Evolutionary conservation across 2,113 vertebrate species (phyloP).

Genomic region (Caracal caracal): DNA sequence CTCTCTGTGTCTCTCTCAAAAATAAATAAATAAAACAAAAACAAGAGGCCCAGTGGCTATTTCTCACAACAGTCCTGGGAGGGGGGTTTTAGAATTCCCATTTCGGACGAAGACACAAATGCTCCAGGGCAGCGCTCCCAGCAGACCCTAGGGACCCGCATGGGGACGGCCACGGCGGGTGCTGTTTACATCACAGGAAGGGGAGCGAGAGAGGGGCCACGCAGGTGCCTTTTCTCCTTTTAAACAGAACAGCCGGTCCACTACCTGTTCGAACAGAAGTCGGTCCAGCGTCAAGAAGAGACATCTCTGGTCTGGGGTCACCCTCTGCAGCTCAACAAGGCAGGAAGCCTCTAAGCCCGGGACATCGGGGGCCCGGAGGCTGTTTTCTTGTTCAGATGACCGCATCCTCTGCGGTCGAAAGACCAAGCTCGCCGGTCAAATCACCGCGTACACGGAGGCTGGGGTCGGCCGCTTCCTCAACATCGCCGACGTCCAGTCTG

Average conservation of each 20-base stretch:
- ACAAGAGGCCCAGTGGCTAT: not conserved
- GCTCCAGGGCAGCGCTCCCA: not conserved
- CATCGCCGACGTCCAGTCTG: rapidly evolving
- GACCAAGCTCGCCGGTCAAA: rapidly evolving
- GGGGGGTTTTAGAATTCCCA: not conserved
- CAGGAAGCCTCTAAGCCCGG: not conserved
- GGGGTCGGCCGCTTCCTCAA: not conserved
- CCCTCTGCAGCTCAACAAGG: rapidly evolving
- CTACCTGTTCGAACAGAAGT: not conserved
- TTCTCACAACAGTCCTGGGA: not conserved
- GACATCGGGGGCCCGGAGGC: not conserved
- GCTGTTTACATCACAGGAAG: rapidly evolving
- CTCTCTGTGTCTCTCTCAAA: no score
- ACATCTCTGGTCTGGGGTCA: not conserved
- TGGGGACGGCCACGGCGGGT: not conserved
- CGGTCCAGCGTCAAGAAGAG: not conserved
- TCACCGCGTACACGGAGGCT: rapidly evolving
- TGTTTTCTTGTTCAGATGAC: not conserved
- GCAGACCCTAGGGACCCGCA: not conserved
- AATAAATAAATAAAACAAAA: no score
- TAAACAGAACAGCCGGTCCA: not conserved
- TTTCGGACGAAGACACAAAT: not conserved
- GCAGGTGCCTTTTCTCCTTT: not conserved
- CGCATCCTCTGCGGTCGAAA: not conserved
- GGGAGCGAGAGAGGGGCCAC: not conserved